Evolutionary conservation across 2,888 invertebrate species (phyloP).

Genomic region (Andrena trimmerana): DNA sequence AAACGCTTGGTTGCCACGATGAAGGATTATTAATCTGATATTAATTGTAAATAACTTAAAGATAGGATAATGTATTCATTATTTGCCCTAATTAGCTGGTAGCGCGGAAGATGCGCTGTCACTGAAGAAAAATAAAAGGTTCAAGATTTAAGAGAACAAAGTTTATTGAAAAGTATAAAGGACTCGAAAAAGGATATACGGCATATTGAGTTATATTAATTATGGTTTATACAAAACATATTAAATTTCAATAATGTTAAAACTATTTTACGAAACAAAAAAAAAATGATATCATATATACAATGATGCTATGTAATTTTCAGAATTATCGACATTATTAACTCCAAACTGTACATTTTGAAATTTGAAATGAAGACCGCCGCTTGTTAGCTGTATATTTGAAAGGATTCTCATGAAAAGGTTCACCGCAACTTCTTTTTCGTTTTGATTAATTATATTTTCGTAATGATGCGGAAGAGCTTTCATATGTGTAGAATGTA

Average conservation of each 20-base stretch:
- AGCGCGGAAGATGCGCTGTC: constrained; percentile 43
- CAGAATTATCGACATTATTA: constrained; percentile 31
- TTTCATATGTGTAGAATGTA: neutral
- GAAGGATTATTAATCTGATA: constrained; percentile 58
- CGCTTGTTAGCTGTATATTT: neutral
- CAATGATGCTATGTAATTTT: constrained; percentile 46
- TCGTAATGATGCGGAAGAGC: neutral
- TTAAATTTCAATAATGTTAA: constrained; percentile 15
- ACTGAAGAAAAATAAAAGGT: constrained; percentile 34
- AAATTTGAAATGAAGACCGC: neutral
- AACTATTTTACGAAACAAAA: constrained; percentile 19
- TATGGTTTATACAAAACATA: constrained; percentile 20
- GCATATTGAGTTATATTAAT: constrained; percentile 9
- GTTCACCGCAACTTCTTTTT: neutral
- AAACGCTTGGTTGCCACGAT: constrained; percentile 55
- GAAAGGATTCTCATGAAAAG: neutral
- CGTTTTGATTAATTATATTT: neutral
- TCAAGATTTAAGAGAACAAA: constrained; percentile 12
- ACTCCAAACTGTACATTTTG: constrained; percentile 25
- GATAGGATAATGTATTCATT: constrained; percentile 57
- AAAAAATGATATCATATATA: constrained; percentile 29
- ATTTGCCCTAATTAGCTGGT: constrained; percentile 59
- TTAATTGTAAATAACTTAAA: constrained; percentile 70
- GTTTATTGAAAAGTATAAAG: constrained; percentile 27
- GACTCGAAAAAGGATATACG: constrained; percentile 15